Base-by-base conservation (phyloP, 2,888 invertebrate species). In the Fissipunctia ypsillon region DNA sequence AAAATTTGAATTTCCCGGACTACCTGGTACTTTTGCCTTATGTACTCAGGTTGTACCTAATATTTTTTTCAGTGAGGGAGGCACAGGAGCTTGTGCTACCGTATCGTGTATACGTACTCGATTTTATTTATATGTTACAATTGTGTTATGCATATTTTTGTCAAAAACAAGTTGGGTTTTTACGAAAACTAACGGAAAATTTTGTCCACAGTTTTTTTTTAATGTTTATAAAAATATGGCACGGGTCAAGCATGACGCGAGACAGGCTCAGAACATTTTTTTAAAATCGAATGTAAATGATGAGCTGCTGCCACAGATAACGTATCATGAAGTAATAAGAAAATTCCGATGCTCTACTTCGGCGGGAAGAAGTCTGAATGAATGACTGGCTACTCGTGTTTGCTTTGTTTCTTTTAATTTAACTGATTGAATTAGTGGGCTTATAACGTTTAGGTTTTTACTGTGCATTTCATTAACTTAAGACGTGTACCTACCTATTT, bases 271-370 rank as follows among this genome's bases (percentile, higher is more conserved):
- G 3, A 57, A n/a, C n/a, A 45, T 61, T 79, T 66, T 72, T 71
- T 73, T 70, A 16, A 19, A 48, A 73, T 76, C 66, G 61, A 31
- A 75, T 56, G 16, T 61, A 16, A 45, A 75, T 38, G 74, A 65
- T n/a, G n/a, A n/a, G n/a, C n/a, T n/a, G 59, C 48, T 48, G 28
- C 35, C 56, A 63, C 19, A 78, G 83, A 84, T 83, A 83, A 84
- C 66, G 22, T 70, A 75, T 78, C 72, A 25, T 63, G 31, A 43
- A 81, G 31, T 72, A 56, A 60, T 50, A 66, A n/a, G 61, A 75
- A 81, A 48, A 74, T 75, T 80, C 71, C 68, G 72, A 71, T 78
- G 85, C 59, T 73, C 80, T 70, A 85, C 57, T 75, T 84, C 73
- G 64, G 65, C 57, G 60, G 60, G 63, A 76, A 73, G 68, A 31